Evolutionary conservation across 2,888 invertebrate species (phyloP), one percentile per base, ranked within the genome.

Genomic region (Parochlus steinenii): DNA sequence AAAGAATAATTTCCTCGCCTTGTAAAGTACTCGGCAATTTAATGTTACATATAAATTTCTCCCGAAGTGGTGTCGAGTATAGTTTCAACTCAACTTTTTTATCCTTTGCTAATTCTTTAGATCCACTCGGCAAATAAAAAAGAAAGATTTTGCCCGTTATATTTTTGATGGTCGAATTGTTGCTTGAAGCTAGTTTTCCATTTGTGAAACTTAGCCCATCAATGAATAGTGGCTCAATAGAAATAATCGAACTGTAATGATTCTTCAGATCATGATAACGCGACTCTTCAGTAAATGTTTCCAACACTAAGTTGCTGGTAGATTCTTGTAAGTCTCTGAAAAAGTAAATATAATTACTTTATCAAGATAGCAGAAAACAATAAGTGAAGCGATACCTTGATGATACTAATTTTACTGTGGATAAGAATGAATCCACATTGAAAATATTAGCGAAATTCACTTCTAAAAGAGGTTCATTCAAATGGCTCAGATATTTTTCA

Each of bases 371-470:
- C n/a, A n/a, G n/a, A n/a, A n/a, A n/a, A n/a, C n/a, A n/a, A n/a
- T n/a, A n/a, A n/a, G n/a, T n/a, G n/a, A n/a, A n/a, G n/a, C n/a
- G n/a, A n/a, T n/a, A n/a, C n/a, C n/a, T 17, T 10, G 36, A 36
- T 4, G 36, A 18, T 6, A 36, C 23, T 34, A 59, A 36, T 41
- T 59, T 59, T 2, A 58, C 41, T 12, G 45, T 39, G 6, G 58
- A 51, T 18, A 59, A 22, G 18, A 58, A 49, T 27, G 56, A 53
- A 38, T 56, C 53, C 28, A 56, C 52, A 43, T 54, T 57, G 39
- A 49, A 59, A 2, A 58, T 48, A 1, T 48, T 48, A 6, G 47
- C 40, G 3, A 59, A 44, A 40, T 58, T 49, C 14, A 59, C 47
- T 28, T 47, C 46, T 12, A 10, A 11, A 18, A 36, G 22, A 22